Evolutionary conservation across 1,140 invertebrate species (phyloP), one percentile per base, ranked within the genome.

Genomic region (Platorchestia sp.): DNA sequence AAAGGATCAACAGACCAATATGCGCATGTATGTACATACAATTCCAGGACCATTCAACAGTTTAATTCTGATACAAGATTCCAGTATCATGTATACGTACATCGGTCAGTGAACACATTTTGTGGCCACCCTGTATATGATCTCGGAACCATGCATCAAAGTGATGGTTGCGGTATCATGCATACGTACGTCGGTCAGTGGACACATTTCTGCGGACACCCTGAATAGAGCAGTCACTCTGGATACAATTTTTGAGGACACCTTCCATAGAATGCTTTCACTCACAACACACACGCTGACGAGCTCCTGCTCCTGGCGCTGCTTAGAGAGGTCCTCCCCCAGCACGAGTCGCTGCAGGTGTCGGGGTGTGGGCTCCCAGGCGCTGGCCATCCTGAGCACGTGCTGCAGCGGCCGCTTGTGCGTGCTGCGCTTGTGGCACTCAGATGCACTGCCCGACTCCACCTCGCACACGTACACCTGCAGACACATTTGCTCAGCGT

Each of bases 401-500:
- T 99, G 99, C 45, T 98, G 97, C 96, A 98, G 97, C 1, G 89
- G 89, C 91, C 99, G 97, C 95, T 98, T 98, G 97, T 99, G 99
- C 96, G 98, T 98, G 97, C 99, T 99, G 91, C 98, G 97, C 97
- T 98, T 98, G 86, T 98, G 97, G 97, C 99, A 99, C 89, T 91
- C 89, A 0, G 98, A 97, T 96, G 98, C 97, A n/a, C 98, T 96
- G 97, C 99, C 98, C 97, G 98, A 98, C 96, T 99, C 98, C 98
- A 99, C 98, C 97, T 99, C 99, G 96, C 98, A 98, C 90, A 99
- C 97, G 97, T 99, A 99, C 0, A 98, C 98, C 98, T 99, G 97
- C 5, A 36, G 86, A 19, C 47, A 19, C 19, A 19, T 51, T 7
- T 6, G 47, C 47, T n/a, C n/a, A n/a, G n/a, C n/a, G n/a, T n/a